Base-by-base conservation (phyloP, 2,797 vertebrate genomes). In the Rhyacichthys aspro region DNA sequence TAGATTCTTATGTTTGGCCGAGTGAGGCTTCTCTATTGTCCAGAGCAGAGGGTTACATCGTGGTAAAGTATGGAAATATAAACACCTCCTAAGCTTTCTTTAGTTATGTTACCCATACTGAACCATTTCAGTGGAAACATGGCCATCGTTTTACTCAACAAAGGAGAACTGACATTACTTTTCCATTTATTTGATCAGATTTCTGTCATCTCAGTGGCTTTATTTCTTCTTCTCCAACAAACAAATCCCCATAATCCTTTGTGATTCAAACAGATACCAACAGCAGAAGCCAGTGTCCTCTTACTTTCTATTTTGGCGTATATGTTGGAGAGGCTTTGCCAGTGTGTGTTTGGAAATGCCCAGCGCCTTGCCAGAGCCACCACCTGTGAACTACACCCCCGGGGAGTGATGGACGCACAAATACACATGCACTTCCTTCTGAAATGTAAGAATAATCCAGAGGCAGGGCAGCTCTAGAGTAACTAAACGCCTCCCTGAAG, bases 371-470 rank as follows among this genome's bases (percentile, higher is more conserved):
- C 82, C 81, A 83, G 59, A 57, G 10, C 7, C 52, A 65, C 79
- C 84, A 85, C 84, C 88, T 88, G 87, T 79, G 82, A 65, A 73
- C 73, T 52, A 80, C 78, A 75, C 69, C 48, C 79, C 23, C 7
- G 17, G 55, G 43, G 58, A 81, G 39, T 15, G 56, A 74, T 49
- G 34, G 41, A 69, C 70, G 69, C 67, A 56, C 74, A 81, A 54
- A 78, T 48, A 63, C 49, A 33, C 60, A 41, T 2, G 15, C 55
- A 57, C 57, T 67, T 54, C 56, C 76, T 28, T 63, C 67, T 78
- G 76, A 86, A 83, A 84, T 78, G 54, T 37, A 72, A 78, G 70
- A 44, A 63, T 70, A 79, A 82, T 71, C 69, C 62, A 57, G 67
- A 67, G 50, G 52, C 75, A 74, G 73, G 42, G 64, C 52, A 63